Evolutionary conservation across 37 sponge, comb jelly and placozoan species (phyloP), one percentile per base, ranked within the genome.

Genomic region (Axinella damicornis): DNA sequence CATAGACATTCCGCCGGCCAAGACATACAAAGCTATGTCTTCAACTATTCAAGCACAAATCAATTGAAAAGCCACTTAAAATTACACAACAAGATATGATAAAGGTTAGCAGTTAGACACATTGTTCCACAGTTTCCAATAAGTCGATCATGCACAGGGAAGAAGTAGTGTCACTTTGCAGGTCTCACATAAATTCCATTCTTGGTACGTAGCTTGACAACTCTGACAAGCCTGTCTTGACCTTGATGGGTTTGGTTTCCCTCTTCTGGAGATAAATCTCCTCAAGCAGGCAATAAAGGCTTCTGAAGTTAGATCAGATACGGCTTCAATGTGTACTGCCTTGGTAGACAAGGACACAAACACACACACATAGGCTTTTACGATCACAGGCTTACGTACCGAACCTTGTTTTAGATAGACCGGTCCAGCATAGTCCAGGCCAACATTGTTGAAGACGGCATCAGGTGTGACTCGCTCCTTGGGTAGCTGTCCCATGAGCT

Each of bases 401-500:
- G 34, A 58, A n/a, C 73, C 80, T 27, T 25, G 71, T 67, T 88
- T 88, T 60, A 76, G 57, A 21, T 67, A 58, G 16, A 81, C 5
- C 12, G 81, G 81, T 2, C 88, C 76, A 33, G 88, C 88, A 53
- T 73, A 87, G 41, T 87, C 88, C 20, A 87, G 54, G 19, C 78
- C 84, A 59, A 77, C 73, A 36, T 60, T 33, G 19, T 38, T 59
- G 53, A 89, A 89, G 4, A 53, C 74, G 5, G 39, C 21, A 27
- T 72, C 73, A 46, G 78, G 74, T 19, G 73, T 71, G 17, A 78
- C 67, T 5, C 84, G 65, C 52, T 77, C 66, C 9, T 2, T 9
- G 32, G 83, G 89, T n/a, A 88, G 75, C 56, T 78, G 87, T 40
- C 87, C 87, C 77, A 86, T 76, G 24, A 77, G 2, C 52, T 39